These are phyloP conservation scores for Xestoiulus laeticollis DNA, from an alignment of 2,888 invertebrate species.

Conservation along the genomic window DNA sequence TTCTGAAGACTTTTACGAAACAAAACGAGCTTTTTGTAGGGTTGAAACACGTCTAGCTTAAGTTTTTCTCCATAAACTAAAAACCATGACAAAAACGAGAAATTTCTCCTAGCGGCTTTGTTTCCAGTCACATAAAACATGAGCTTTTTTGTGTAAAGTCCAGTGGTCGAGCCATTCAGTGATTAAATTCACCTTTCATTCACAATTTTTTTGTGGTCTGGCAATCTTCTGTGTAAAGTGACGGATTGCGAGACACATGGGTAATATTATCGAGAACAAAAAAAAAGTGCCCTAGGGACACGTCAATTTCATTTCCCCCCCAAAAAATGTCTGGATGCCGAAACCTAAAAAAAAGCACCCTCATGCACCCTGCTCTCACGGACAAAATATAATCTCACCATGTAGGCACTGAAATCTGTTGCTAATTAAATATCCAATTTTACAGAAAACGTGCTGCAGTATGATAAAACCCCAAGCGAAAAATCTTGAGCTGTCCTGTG, in stretches of 20 bases:
- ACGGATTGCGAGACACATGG: background rate
- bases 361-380: too few relatives aligned
- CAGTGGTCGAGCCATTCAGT: background rate
- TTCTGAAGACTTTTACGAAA: background rate
- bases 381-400: too few relatives aligned
- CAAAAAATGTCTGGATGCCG: too few relatives aligned
- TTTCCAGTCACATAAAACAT: background rate
- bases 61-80: background rate
- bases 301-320: background rate
- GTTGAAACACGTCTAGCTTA: background rate
- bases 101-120: background rate
- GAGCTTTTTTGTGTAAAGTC: background rate
- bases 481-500: too few relatives aligned
- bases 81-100: background rate
- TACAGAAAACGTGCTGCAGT: too few relatives aligned
- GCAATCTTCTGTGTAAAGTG: slow-evolving; percentile 3
- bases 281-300: background rate
- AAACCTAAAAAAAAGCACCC: too few relatives aligned
- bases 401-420: too few relatives aligned
- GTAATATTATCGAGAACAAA: background rate
- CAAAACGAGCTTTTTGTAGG: background rate
- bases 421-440: too few relatives aligned
- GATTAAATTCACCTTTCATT: slow-evolving; percentile 10
- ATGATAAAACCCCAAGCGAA: too few relatives aligned
- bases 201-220: background rate